Base-by-base conservation (phyloP, 2,797 vertebrate species). In the Sebastes nivosus region DNA sequence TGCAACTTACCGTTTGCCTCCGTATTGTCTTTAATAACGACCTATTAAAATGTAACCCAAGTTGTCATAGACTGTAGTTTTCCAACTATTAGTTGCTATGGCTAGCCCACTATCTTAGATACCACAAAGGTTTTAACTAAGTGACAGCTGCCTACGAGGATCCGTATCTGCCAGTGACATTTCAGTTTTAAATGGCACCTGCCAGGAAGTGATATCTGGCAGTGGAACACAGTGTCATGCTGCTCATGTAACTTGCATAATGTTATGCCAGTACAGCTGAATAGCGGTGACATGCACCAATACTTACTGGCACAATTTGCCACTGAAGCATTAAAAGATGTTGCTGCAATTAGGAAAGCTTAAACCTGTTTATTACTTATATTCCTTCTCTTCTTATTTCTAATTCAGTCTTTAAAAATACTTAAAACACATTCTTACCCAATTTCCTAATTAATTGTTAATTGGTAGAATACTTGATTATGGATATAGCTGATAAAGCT, bases 131-230 rank as follows among this genome's bases (percentile, higher is more conserved):
- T 50, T 18, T 11, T 55, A 67, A 59, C 52, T 57, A 59, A 67
- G 38, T 79, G 79, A 67, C 65, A 83, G 75, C 65, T 83, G 54
- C 55, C 24, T 42, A 13, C 5, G 14, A 60, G 36, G 72, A 72
- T 58, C 5, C 0, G 8, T 77, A 65, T 77, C 77, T 83, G 64
- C 55, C 70, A 27, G 54, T 68, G 50, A 55, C 36, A 58, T 70
- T 30, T 54, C 67, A 75, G 36, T 72, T 72, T 72, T 32, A 72
- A 67, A 81, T 83, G 55, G 24, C 65, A 76, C 18, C 64, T 78
- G 63, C 29, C 59, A 76, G 46, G 29, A 78, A 79, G n/a, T 76
- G 61, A 71, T 72, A 59, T 73, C 20, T 25, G 64, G 29, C 55
- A 68, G 52, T 75, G 46, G 4, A 69, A 32, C 24, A 30, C 27